A percentile compares a stretch with the other conserved stretches of the same genome.
These are phyloP conservation scores for Allochrocebus solatus DNA, from an alignment of 2,797 vertebrate species.

Conservation along the genomic window DNA sequence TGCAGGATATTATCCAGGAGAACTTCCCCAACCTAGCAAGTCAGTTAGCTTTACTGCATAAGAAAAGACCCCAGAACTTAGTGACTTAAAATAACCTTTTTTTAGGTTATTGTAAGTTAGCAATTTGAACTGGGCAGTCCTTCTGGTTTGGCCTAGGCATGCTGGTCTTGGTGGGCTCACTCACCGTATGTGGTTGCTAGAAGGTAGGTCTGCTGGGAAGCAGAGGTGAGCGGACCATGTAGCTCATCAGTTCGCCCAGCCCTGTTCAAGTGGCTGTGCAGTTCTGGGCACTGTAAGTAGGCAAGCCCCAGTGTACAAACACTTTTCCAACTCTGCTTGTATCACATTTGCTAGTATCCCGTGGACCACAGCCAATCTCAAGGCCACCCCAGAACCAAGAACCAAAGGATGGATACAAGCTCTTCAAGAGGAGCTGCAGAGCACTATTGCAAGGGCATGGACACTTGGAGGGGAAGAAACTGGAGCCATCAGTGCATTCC, in stretches of 20 bases:
- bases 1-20: too few relatives aligned
- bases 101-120: not conserved
- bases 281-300: not conserved
- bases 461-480: rapidly evolving
- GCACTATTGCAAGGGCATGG: too few relatives aligned
- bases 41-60: not conserved
- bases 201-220: not conserved
- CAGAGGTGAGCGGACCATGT: not conserved
- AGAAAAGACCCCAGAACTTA: not conserved
- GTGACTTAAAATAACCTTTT: not conserved
- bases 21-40: too few relatives aligned
- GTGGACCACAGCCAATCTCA: not conserved
- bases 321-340: not conserved
- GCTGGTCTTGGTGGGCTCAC: not conserved
- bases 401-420: not conserved
- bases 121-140: not conserved
- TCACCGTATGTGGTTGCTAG: not conserved
- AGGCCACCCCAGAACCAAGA: not conserved
- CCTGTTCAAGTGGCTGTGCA: not conserved
- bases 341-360: not conserved
- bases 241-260: not conserved
- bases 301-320: not conserved
- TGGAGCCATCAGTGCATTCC: not conserved
- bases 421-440: not conserved
- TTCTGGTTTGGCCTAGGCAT: not conserved